phyloP scores from a whole-genome alignment of 53 echinoderm and acorn worm genomes.

The Holothuria scabra region DNA sequence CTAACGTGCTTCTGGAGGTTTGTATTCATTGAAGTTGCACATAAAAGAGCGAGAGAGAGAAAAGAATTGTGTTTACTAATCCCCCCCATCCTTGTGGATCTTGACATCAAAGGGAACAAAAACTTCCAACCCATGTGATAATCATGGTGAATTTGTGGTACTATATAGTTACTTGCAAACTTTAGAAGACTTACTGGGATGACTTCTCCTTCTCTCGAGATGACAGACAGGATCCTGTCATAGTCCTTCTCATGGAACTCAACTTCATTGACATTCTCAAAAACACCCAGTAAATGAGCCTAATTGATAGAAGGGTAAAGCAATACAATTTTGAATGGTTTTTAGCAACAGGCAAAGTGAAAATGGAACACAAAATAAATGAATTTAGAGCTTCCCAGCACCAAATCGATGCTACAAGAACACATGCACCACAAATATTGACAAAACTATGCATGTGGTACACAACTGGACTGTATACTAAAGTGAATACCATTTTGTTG shows the following conservation, averaged over 20 bases:
- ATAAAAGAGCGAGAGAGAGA: no score
- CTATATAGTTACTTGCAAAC: no score
- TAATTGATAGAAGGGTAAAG: conserved; percentile 19
- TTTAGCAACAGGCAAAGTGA: background rate
- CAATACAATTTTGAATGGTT: background rate
- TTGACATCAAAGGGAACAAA: no score
- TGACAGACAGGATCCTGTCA: conserved; percentile 82
- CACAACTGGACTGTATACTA: no score
- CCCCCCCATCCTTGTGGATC: no score
- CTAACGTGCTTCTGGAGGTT: no score
- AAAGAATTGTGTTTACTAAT: no score
- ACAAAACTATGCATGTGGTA: no score
- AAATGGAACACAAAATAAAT: background rate
- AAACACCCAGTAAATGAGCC: conserved; percentile 95
- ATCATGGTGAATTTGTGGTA: no score
- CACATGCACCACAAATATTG: background rate
- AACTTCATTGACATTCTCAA: conserved; percentile 99
- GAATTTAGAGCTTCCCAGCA: background rate
- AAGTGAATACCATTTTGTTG: no score
- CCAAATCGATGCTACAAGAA: background rate
- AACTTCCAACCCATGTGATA: no score
- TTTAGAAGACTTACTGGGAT: conserved; percentile 79
- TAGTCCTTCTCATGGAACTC: conserved; percentile 98
- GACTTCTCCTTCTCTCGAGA: conserved; percentile 94
- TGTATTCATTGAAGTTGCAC: no score